Base-by-base conservation (phyloP, 1,140 invertebrate genomes). In the Archivesica marissinica region DNA sequence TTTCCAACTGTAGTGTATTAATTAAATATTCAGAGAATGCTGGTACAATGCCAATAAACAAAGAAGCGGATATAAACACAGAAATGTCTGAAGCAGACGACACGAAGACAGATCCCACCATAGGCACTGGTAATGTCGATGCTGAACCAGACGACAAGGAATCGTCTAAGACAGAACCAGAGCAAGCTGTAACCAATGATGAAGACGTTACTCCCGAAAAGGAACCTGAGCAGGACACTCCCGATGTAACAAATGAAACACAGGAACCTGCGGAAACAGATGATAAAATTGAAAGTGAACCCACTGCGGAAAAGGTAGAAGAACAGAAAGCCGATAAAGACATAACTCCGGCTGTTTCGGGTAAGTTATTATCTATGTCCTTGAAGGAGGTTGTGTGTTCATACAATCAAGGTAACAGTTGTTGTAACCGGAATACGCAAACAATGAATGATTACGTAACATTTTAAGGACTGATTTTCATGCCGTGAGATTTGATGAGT, bases 11-110 rank as follows among this genome's bases (percentile, higher is more conserved):
- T n/a, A n/a, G n/a, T n/a, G n/a, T n/a, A n/a, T n/a, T n/a, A n/a
- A n/a, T n/a, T n/a, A n/a, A n/a, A n/a, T 28, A 64, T 78, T 78
- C 76, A 79, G 77, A 68, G n/a, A 66, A 79, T 66, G 61, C 15
- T 64, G 61, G 68, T 15, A 13, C 44, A 64, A 41, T 2, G 41
- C 23, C 39, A 28, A 25, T 28, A 79, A 64, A 79, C 44, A 25
- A 35, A 47, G 76, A 79, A 66, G 44, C 54, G 15, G 59, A 47
- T 2, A 47, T 11, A 35, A 61, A 39, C 25, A 44, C 77, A 33
- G 77, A 59, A 64, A 79, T 61, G 61, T 61, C 77, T 0, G 77
- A 68, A 30, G 17, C 56, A 64, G 39, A 0, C 35, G 39, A 38
- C 28, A 47, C 25, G 25, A 44, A 15, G 13, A 64, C 9, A 47